These are phyloP conservation scores for Chrysolina americana DNA, from an alignment of 2,888 invertebrate genomes.

Conservation along the genomic window DNA sequence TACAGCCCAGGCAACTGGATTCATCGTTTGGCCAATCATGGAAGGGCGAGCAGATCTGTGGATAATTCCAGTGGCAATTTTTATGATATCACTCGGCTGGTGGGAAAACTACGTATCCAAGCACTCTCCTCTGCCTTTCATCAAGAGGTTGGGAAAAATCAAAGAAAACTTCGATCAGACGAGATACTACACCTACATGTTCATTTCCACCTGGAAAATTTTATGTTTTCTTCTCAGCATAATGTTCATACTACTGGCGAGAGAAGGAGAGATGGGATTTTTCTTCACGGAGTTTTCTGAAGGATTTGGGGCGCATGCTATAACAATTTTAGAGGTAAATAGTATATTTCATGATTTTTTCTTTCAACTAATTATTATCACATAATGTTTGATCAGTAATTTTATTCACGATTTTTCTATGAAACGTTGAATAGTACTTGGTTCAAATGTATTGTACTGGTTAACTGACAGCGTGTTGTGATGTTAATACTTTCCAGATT, in stretches of 20 bases:
- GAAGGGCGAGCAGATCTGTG: conserved; percentile 84
- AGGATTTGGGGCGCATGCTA: conserved; percentile 85
- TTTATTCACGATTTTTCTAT: no score
- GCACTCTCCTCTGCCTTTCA: conserved; percentile 85
- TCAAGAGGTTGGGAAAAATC: conserved; percentile 82
- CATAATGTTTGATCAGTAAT: no score
- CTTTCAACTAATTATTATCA: no score
- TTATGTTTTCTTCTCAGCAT: conserved; percentile 83
- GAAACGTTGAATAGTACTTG: no score
- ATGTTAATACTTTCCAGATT: no score
- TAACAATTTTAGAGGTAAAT: conserved; percentile 81
- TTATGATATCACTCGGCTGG: conserved; percentile 91
- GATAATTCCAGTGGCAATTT: conserved; percentile 88
- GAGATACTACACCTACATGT: conserved; percentile 91
- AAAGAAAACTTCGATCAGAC: conserved; percentile 85
- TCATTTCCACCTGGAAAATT: conserved; percentile 94
- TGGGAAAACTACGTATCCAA: conserved; percentile 98
- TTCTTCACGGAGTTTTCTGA: conserved; percentile 82
- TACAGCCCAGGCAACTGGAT: conserved; percentile 90
- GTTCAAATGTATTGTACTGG: no score
- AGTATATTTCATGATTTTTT: no score
- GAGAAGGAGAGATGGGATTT: conserved; percentile 83
- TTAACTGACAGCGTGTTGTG: no score
- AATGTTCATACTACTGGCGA: conserved; percentile 80
- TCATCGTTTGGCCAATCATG: conserved; percentile 92